A percentile compares a stretch with the other conserved stretches of the same genome.
Evolutionary conservation across 2,113 vertebrate species (phyloP).

Genomic region (Hypocryptadius cinnamomeus): DNA sequence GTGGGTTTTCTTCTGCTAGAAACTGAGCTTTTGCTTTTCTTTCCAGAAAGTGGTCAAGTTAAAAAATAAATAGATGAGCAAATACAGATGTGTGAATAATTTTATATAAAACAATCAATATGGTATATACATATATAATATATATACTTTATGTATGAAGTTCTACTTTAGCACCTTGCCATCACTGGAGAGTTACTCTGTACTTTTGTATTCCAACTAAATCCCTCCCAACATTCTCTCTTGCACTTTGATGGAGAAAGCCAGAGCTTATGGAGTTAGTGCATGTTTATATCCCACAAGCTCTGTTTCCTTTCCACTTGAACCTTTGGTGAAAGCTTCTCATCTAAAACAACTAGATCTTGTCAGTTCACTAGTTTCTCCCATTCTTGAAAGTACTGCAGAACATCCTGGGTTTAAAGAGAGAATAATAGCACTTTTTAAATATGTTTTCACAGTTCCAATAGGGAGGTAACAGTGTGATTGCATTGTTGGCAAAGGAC

Average conservation of each 20-base stretch:
- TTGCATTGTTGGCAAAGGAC: slow-evolving; percentile 15
- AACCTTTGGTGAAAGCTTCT: not conserved
- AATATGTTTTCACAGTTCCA: not conserved
- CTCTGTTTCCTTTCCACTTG: not conserved
- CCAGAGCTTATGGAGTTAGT: not conserved
- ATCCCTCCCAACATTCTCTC: not conserved
- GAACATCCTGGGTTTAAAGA: not conserved
- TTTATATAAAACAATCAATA: not conserved
- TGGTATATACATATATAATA: too few relatives aligned
- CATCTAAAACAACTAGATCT: not conserved
- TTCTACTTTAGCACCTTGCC: not conserved
- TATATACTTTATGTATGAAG: not conserved
- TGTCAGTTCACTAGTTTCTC: not conserved
- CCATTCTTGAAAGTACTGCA: not conserved
- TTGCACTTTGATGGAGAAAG: not conserved
- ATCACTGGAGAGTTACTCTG: not conserved
- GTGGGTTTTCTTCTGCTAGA: not conserved
- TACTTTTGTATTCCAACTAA: not conserved
- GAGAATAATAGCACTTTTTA: not conserved
- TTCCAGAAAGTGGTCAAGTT: not conserved
- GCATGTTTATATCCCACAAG: not conserved
- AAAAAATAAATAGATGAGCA: not conserved
- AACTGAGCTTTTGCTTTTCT: not conserved
- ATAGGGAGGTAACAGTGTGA: not conserved
- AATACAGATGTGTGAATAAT: not conserved